Conservation (phyloP, 2,113 vertebrate species). For the Romanogobio albipinnatus region DNA sequence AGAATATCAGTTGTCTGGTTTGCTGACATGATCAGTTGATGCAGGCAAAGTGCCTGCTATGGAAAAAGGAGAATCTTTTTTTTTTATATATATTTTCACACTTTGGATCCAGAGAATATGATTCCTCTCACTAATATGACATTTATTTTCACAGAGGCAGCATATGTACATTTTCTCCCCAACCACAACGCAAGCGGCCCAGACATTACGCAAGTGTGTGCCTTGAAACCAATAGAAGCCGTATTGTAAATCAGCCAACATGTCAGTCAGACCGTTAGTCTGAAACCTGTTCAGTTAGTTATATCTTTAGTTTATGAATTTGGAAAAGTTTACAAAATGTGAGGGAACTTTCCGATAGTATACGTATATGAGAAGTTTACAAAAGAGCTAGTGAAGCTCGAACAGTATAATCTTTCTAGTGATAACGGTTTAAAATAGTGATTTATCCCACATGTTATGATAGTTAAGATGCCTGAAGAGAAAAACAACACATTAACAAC, state of each 20-base stretch:
- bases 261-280: slow-evolving; percentile 41
- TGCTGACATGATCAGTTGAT: slow-evolving; percentile 52
- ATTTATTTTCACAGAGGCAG: slow-evolving; percentile 64
- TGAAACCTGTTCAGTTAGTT: not conserved
- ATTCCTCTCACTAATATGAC: slow-evolving; percentile 58
- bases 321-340: slow-evolving; percentile 12
- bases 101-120: slow-evolving; percentile 50
- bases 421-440: not conserved
- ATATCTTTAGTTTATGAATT: slow-evolving; percentile 34
- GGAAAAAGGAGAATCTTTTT: slow-evolving; percentile 60
- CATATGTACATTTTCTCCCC: slow-evolving; percentile 21
- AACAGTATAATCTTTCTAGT: not conserved
- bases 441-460: not conserved
- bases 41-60: slow-evolving; percentile 38
- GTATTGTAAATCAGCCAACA: slow-evolving; percentile 53
- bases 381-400: not conserved
- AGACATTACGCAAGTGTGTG: slow-evolving; percentile 73
- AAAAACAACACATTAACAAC: not conserved
- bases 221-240: slow-evolving; percentile 51
- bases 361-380: no score
- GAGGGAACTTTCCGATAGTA: not conserved
- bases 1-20: slow-evolving; percentile 55
- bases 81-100: slow-evolving; percentile 37
- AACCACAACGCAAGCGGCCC: slow-evolving; percentile 60
- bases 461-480: not conserved